Evolutionary conservation across 92 coral and sea anemone species (phyloP), one percentile per base, ranked within the genome.

Genomic region (Metridium senile): DNA sequence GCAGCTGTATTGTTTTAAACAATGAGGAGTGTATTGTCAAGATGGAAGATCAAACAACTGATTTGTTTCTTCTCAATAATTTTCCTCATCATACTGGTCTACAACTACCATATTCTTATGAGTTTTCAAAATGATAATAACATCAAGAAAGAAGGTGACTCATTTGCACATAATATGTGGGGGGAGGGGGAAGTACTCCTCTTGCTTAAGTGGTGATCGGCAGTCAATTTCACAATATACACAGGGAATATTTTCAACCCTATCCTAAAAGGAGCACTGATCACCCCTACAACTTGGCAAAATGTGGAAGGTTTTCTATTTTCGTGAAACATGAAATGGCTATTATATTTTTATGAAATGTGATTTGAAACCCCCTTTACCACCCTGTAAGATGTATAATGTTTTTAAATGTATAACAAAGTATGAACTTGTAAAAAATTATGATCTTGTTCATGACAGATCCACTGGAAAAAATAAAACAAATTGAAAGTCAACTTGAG

Each of bases 1-100:
- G 6, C 13, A 39, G 13, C 13, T 39, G 6, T 6, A 39, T 39
- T 10, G 59, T 16, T 54, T 21, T 54, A 54, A 54, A 21, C 2
- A 54, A 54, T 54, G 59, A 20, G 16, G 2, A 21, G 20, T 2
- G 4, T 22, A 21, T 20, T 70, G 17, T 30, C 75, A 27, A 25
- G 30, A 4, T 70, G 75, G 75, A 70, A 26, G n/a, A 18, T 70
- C 35, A 47, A 20, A 6, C 75, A 57, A 9, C 26, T 70, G 26
- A 26, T 70, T 19, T 47, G 46, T 17, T 47, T 47, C 56, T 70
- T 70, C 39, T 70, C 75, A 19, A 4, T 28, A 1, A 58, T 70
- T 11, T 70, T 70, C 7, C 17, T 70, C 11, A 26, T 70, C 45
- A 49, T 70, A 16, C 75, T 70, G 29, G 58, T 49, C 34, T 70